phyloP scores from a whole-genome alignment of 1,140 invertebrate species.

The Polypedilum vanderplanki region DNA sequence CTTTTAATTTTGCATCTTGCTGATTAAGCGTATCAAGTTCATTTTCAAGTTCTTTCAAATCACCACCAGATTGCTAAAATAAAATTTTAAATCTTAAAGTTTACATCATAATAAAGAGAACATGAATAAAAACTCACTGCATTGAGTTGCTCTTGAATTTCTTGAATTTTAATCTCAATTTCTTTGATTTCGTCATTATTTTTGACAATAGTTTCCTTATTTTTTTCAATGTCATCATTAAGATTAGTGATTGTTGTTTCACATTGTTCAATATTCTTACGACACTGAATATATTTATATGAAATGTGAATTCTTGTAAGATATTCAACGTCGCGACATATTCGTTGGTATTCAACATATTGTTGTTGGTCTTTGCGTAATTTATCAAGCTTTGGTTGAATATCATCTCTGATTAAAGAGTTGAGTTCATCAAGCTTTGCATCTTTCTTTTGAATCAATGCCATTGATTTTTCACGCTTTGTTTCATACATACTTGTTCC shows the following conservation, averaged over 20 bases:
- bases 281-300: slow-evolving; percentile 37
- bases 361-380: slow-evolving; percentile 76
- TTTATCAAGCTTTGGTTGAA: slow-evolving; percentile 79
- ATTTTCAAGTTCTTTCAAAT: slow-evolving; percentile 58
- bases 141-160: slow-evolving; percentile 53
- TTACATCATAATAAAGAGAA: neutral
- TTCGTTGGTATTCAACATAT: slow-evolving; percentile 84
- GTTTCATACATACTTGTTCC: slow-evolving; percentile 96
- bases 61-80: slow-evolving; percentile 57
- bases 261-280: slow-evolving; percentile 35
- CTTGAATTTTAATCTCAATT: slow-evolving; percentile 48
- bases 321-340: slow-evolving; percentile 79
- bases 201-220: slow-evolving; percentile 47
- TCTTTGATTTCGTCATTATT: slow-evolving; percentile 49
- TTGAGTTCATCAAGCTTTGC: slow-evolving; percentile 81
- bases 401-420: slow-evolving; percentile 76
- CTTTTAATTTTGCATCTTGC: slow-evolving; percentile 57
- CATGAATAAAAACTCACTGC: slow-evolving; percentile 45
- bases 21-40: slow-evolving; percentile 60
- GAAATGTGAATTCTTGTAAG: slow-evolving; percentile 54
- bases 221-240: slow-evolving; percentile 36
- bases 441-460: slow-evolving; percentile 92
- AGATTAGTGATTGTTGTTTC: slow-evolving; percentile 37
- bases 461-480: slow-evolving; percentile 83
- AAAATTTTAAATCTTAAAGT: neutral